Percentiles rank a stretch among this genome's conserved stretches.
These are phyloP conservation scores for Scaptomyza reducta DNA, from an alignment of 2,888 invertebrate genomes.

Conservation along the genomic window DNA sequence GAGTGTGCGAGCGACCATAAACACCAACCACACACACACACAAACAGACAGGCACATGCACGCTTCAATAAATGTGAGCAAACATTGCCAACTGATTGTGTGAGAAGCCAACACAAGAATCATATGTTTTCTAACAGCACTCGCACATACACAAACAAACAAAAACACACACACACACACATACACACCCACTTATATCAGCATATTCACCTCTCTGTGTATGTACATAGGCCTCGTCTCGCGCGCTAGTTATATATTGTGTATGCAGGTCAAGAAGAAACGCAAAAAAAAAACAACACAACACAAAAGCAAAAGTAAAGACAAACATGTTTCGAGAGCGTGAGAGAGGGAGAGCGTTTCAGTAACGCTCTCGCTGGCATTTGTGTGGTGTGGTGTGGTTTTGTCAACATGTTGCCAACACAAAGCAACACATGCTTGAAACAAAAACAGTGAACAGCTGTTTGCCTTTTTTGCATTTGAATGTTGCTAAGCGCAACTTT, in stretches of 20 bases:
- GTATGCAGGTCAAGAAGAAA: conserved; percentile 79
- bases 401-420: conserved; percentile 59
- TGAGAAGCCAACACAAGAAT: conserved; percentile 66
- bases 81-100: conserved; percentile 68
- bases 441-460: conserved; percentile 52
- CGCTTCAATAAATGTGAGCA: conserved; percentile 41
- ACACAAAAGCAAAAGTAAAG: conserved; percentile 74
- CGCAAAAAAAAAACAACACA: conserved; percentile 58
- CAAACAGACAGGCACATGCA: conserved; percentile 6
- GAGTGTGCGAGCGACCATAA: conserved; percentile 57
- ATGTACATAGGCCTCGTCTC: conserved; percentile 49
- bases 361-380: conserved; percentile 19
- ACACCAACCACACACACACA: conserved; percentile 44
- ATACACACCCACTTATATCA: not conserved
- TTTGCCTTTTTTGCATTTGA: conserved; percentile 26
- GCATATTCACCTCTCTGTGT: conserved; percentile 26
- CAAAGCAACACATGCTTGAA: conserved; percentile 48
- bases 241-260: conserved; percentile 75
- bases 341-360: not conserved
- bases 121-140: conserved; percentile 74
- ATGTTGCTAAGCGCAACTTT: conserved; percentile 60
- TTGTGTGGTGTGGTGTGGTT: conserved; percentile 18
- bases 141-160: conserved; percentile 18
- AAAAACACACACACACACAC: conserved; percentile 6
- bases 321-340: conserved; percentile 66